Percentiles rank a stretch among this genome's conserved stretches.
phyloP scores from a whole-genome alignment of 2,888 invertebrate genomes.

The Entomobrya proxima region DNA sequence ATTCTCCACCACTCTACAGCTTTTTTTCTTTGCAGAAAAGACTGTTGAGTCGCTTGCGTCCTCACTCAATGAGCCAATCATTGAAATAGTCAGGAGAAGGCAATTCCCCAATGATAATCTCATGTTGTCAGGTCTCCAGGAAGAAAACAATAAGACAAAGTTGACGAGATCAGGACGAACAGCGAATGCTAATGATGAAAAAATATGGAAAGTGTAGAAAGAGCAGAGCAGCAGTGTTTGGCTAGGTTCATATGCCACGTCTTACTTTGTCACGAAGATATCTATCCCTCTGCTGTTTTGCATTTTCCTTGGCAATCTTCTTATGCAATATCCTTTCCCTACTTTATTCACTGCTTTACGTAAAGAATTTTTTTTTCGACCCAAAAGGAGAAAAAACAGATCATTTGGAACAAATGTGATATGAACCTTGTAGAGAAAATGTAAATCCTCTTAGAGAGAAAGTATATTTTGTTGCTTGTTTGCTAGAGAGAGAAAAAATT shows the following conservation, averaged over 20 bases:
- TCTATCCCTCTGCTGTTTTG: too few relatives aligned
- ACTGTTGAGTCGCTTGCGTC: neutral
- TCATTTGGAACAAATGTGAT: neutral
- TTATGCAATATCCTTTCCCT: too few relatives aligned
- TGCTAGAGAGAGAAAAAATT: neutral
- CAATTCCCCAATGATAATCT: constrained; percentile 1
- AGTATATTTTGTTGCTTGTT: too few relatives aligned
- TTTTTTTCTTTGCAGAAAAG: neutral
- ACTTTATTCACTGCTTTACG: too few relatives aligned
- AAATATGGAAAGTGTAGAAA: neutral
- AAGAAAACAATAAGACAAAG: neutral
- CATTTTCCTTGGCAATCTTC: too few relatives aligned
- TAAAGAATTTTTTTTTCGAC: too few relatives aligned
- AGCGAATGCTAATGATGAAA: neutral
- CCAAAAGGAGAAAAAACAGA: neutral
- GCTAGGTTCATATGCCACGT: neutral
- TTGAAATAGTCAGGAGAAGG: neutral
- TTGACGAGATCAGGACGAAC: neutral
- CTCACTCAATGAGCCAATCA: neutral
- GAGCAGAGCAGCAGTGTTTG: neutral
- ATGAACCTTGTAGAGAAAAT: neutral
- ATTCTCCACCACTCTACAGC: neutral
- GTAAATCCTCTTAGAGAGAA: neutral
- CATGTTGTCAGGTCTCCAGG: neutral
- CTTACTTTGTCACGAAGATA: too few relatives aligned